Base-by-base conservation (phyloP, 1,140 invertebrate species). In the Panagrolaimus sp. region DNA sequence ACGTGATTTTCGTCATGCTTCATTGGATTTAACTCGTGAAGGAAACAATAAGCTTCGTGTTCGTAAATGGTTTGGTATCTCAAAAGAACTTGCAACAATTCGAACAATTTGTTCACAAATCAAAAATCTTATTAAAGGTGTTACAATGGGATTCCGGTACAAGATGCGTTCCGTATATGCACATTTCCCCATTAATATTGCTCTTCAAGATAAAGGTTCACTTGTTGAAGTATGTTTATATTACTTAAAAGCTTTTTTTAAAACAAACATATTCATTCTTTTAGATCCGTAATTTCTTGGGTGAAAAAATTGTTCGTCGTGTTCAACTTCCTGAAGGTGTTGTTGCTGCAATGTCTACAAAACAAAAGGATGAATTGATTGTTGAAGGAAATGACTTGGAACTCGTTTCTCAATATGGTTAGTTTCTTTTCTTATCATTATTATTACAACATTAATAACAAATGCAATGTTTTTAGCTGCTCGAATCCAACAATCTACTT, bases 121-220 rank as follows among this genome's bases (percentile, higher is more conserved):
- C 82, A 90, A 94, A 84, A 99, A 99, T 84, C 96, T 99, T 94
- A 90, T 98, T 72, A 97, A 96, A 85, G 89, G 89, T 68, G 90
- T 91, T 13, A 89, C 88, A 46, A 67, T 74, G 86, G 96, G 95
- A 62, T 99, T 92, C 86, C 89, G 91, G 79, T 99, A 98, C 86
- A 99, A 98, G 88, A 99, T 99, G 96, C 88, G 95, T 83, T 92
- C 94, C 68, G 96, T 98, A 74, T 99, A 98, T 85, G 96, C 96
- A 85, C 96, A 99, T 87, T 99, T 99, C 87, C 96, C 96, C 83
- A 99, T 99, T 83, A 99, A 99, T 85, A 93, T 96, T 85, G 91
- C 94, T 16, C 93, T 94, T n/a, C 91, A 90, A 23, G 91, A 98
- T 77, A 89, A 88, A 68, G 93, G 94, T 83, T 85, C 88, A 5